Evolutionary conservation across 2,888 invertebrate genomes (phyloP), one percentile per base, ranked within the genome.

Genomic region (Sphinx pinastri): DNA sequence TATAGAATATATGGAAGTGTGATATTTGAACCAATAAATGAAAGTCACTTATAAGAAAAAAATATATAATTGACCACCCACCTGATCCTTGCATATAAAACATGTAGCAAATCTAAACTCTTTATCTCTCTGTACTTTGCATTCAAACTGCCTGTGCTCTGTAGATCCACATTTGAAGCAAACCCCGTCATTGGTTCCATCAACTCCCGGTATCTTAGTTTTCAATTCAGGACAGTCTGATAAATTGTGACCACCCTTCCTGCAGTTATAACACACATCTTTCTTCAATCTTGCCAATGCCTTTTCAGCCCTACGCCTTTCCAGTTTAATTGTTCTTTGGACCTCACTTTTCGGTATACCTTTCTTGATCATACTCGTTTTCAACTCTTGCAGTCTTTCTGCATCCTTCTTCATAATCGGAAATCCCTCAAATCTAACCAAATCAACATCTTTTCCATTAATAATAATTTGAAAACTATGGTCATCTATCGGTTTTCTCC

Each of bases 131-230:
- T 95, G 95, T 0, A 96, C 96, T 92, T 95, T 96, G 79, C 97
- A 97, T 81, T 96, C 95, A 83, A 95, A 96, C 80, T 96, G 96
- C 13, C 95, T 95, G 83, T 98, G 98, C 84, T 98, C 98, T 6
- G 97, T 97, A 0, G 98, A 98, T 0, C 98, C 98, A 89, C 98
- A 98, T 87, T 98, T 98, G 83, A 97, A 98, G 82, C 98, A 98
- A 67, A 98, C 95, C 10, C 97, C 97, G 67, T 95, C 95, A 49
- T 63, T 63, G 7, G 93, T 94, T 0, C 90, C 85, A 71, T 93
- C 90, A 4, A 90, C 86, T 19, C 88, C 89, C 54, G 92, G 89
- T 81, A 94, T 94, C 77, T 95, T 94, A 11, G 94, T 92, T 76
- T 93, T 94, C 14, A 96, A 81, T 67, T 96, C 95, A 0, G 98